Conservation (phyloP, 2,888 invertebrate species). For the Cephonodes hylas region DNA sequence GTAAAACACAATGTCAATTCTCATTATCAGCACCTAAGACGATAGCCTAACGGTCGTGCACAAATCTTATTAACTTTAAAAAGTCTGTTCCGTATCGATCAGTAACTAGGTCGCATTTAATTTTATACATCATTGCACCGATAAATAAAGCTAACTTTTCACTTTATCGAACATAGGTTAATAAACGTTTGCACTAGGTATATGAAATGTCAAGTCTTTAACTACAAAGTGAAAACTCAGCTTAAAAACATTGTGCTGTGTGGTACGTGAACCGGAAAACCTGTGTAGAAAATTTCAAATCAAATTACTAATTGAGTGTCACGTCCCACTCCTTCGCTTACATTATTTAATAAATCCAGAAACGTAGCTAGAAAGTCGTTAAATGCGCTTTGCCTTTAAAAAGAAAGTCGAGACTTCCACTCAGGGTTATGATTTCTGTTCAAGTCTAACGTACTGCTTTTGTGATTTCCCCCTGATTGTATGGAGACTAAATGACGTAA, state of each 20-base stretch:
- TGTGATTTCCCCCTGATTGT: conserved; percentile 42
- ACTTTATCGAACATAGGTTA: conserved; percentile 10
- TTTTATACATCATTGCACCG: conserved; percentile 14
- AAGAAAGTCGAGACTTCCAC: conserved; percentile 63
- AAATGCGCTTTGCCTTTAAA: conserved; percentile 59
- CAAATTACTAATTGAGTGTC: conserved; percentile 69
- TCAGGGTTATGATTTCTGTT: conserved; percentile 62
- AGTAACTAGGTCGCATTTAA: conserved; percentile 8
- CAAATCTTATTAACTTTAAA: conserved; percentile 1
- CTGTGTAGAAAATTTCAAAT: conserved; percentile 54
- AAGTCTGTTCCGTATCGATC: conserved; percentile 9
- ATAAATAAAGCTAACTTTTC: conserved; percentile 15
- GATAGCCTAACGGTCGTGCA: background rate
- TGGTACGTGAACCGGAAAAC: conserved; percentile 40
- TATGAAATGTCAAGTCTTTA: conserved; percentile 17
- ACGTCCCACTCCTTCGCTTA: conserved; percentile 57
- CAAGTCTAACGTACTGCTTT: conserved; percentile 49
- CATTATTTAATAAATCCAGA: conserved; percentile 64
- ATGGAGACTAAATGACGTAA: conserved; percentile 39
- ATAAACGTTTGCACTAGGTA: conserved; percentile 12
- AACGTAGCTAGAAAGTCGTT: conserved; percentile 60
- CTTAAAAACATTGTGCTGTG: conserved; percentile 24
- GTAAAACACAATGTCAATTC: background rate
- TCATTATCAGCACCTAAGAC: background rate
- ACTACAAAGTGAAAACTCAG: conserved; percentile 22